These are phyloP conservation scores for Hipposideros armiger DNA, from an alignment of 2,113 vertebrate genomes.

Conservation along the genomic window DNA sequence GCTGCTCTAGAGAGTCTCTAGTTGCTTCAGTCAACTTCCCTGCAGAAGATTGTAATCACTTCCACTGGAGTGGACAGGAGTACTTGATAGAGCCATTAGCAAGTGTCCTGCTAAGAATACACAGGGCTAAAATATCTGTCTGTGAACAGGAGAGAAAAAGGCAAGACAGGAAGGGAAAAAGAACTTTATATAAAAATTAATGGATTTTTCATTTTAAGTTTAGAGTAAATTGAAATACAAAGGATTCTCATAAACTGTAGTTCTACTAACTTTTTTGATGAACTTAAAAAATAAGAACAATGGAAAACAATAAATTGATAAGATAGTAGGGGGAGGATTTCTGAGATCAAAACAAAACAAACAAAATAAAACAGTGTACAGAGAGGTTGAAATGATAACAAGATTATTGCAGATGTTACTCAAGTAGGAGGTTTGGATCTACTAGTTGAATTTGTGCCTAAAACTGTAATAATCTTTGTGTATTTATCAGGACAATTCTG, in stretches of 20 bases:
- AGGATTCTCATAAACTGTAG: conserved; percentile 13
- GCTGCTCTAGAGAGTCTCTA: not conserved
- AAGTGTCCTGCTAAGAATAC: conserved; percentile 29
- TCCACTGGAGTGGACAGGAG: not conserved
- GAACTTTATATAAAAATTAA: not conserved
- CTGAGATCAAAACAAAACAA: conserved; percentile 1
- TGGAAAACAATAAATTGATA: not conserved
- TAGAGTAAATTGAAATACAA: not conserved
- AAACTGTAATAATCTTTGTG: not conserved
- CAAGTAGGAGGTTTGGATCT: not conserved
- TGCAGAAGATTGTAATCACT: not conserved
- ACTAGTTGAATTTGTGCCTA: not conserved
- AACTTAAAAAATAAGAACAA: not conserved
- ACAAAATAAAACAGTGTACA: not conserved
- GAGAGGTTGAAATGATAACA: not conserved
- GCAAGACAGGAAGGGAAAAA: not conserved
- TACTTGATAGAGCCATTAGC: not conserved
- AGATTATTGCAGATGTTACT: not conserved
- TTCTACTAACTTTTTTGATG: not conserved
- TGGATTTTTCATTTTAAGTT: not conserved
- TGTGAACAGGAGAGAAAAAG: not conserved
- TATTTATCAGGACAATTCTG: conserved; percentile 33
- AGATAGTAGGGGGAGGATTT: not conserved
- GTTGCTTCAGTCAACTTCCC: not conserved
- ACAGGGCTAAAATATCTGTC: not conserved